These are phyloP conservation scores for Leuciscus idus DNA, from an alignment of 2,113 vertebrate genomes.

Conservation along the genomic window DNA sequence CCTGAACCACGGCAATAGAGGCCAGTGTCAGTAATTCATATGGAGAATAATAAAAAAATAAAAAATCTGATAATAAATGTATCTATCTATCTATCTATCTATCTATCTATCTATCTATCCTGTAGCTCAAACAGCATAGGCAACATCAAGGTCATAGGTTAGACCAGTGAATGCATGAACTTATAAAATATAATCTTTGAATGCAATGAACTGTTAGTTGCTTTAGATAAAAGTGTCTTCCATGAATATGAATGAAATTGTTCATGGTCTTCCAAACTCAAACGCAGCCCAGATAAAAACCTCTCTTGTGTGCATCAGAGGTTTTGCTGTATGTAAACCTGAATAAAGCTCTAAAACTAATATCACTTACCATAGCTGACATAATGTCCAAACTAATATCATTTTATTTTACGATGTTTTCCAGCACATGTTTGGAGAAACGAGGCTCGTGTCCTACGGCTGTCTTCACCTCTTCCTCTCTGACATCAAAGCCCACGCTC, in stretches of 20 bases:
- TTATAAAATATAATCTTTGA: too few species aligned
- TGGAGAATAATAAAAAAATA: constrained; percentile 57
- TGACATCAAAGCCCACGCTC: neutral
- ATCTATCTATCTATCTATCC: too few species aligned
- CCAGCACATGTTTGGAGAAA: neutral
- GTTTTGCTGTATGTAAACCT: neutral
- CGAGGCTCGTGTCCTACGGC: neutral
- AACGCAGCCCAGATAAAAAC: neutral
- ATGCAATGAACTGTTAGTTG: neutral
- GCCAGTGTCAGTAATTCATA: constrained; percentile 52
- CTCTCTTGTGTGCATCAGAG: neutral
- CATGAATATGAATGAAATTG: neutral
- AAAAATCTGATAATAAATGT: too few species aligned
- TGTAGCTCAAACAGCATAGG: too few species aligned
- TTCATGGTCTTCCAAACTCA: neutral
- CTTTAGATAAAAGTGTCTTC: neutral
- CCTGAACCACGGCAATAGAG: neutral
- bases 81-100: too few species aligned
- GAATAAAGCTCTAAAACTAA: neutral
- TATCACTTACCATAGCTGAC: neutral
- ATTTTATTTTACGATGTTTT: neutral
- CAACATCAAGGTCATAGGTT: too few species aligned
- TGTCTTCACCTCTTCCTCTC: neutral
- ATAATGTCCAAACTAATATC: neutral
- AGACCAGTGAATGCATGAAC: too few species aligned